Evolutionary conservation across 2,888 invertebrate genomes (phyloP), one percentile per base, ranked within the genome.

Genomic region (Hydrotaea cyrtoneurina): DNA sequence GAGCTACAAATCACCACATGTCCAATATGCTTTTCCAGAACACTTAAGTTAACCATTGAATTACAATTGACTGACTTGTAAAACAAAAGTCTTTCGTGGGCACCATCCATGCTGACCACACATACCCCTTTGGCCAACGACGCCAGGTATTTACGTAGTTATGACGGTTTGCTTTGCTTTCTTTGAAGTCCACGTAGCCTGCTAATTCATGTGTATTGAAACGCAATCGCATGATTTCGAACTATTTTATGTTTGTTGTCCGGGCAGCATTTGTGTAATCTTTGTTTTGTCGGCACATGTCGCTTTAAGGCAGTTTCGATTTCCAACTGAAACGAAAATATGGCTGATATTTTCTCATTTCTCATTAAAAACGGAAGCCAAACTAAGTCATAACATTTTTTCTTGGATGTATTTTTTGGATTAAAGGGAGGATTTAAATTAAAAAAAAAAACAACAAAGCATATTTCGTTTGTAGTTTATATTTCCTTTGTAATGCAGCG

Each of bases 291-390:
- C 84, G 84, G 84, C 71, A 75, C 17, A 78, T 66, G 78, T 66
- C 72, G 81, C 84, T 84, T 81, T 53, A 73, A 79, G 81, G 81
- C 84, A 75, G 81, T 78, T 83, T 83, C 80, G 36, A 83, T 83
- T 83, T 83, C 83, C 80, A 73, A 73, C 55, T 39, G 50, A 57
- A 73, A 55, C 11, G 39, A 7, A 39, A 72, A 66, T 66, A 66
- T 66, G 26, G 43, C 21, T 66, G 66, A 66, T 66, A 66, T 66
- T 66, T 39, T 39, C 66, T 66, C 66, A 66, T 66, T 39, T 39
- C 66, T 66, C 66, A 66, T 66, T 66, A 66, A 66, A 62, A 66
- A 66, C 66, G 66, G 66, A 66, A 66, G 66, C 66, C 66, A 66
- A 64, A 64, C 31, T 36, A 64, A 64, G 36, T 31, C 64, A 64